Evolutionary conservation across 1,140 invertebrate genomes (phyloP).

Genomic region (Aphidius gifuensis): DNA sequence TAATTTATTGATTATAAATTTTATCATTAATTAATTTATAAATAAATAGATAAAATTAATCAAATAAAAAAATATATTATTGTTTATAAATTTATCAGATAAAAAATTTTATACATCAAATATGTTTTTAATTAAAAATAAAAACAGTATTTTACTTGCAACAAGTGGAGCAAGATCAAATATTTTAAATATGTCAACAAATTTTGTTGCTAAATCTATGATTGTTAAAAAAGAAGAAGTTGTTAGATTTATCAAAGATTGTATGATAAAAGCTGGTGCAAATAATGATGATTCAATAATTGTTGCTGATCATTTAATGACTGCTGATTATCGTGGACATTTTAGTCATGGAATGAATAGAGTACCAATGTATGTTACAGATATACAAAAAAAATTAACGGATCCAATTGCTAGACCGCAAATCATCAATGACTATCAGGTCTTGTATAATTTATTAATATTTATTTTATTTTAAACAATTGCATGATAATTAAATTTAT

Average conservation of each 20-base stretch:
- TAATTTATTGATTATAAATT: no score
- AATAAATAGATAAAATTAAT: no score
- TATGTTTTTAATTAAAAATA: no score
- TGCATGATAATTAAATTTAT: no score
- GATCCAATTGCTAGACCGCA: conserved; percentile 38
- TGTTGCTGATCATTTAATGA: conserved; percentile 75
- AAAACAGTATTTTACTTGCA: no score
- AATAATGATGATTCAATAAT: conserved; percentile 63
- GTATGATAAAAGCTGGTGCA: conserved; percentile 68
- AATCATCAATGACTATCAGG: conserved; percentile 46
- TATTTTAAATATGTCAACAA: neutral
- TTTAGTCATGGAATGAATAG: conserved; percentile 91
- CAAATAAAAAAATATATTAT: no score
- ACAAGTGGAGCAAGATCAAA: no score
- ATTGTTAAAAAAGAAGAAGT: conserved; percentile 63
- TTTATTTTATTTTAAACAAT: no score
- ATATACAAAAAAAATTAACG: conserved; percentile 59
- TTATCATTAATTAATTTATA: no score
- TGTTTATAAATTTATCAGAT: no score
- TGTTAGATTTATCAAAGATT: conserved; percentile 71
- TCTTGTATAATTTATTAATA: conserved; percentile 24
- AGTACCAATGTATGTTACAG: conserved; percentile 69
- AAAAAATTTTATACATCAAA: no score
- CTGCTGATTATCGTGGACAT: conserved; percentile 84
- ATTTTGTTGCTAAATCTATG: conserved; percentile 14